Conservation (phyloP, 1,140 invertebrate species). For the Lordiphosa clarofinis region DNA sequence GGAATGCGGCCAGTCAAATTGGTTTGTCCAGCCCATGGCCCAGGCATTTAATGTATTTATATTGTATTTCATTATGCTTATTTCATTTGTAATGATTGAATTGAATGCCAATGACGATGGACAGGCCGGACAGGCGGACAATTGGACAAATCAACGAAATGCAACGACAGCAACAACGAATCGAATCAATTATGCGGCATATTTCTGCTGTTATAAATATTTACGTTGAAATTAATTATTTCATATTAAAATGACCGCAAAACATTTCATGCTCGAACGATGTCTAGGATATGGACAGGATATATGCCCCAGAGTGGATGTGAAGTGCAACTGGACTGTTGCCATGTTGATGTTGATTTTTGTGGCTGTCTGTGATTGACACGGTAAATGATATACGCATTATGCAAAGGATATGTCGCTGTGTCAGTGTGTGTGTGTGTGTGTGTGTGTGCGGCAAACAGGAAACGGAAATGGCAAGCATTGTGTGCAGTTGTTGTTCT, state of each 20-base stretch:
- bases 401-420: constrained; percentile 66
- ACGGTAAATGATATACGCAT: constrained; percentile 76
- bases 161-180: constrained; percentile 11
- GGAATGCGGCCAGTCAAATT: constrained; percentile 16
- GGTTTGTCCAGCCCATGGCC: constrained; percentile 9
- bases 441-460: constrained; percentile 45
- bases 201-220: constrained; percentile 76
- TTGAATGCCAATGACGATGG: constrained; percentile 61
- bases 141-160: constrained; percentile 40
- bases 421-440: constrained; percentile 15
- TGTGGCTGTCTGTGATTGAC: constrained; percentile 60
- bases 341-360: constrained; percentile 11
- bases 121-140: constrained; percentile 11
- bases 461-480: constrained; percentile 76
- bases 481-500: constrained; percentile 35
- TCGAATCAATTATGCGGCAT: constrained; percentile 72
- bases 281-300: constrained; percentile 27
- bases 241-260: constrained; percentile 78
- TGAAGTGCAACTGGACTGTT: constrained; percentile 13
- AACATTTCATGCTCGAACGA: constrained; percentile 68
- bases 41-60: constrained; percentile 72
- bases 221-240: constrained; percentile 77
- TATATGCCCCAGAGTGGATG: constrained; percentile 13
- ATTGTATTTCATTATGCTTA: constrained; percentile 73
- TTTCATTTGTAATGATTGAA: constrained; percentile 72